Evolutionary conservation across 2,797 vertebrate species (phyloP).

Genomic region (Sylvilagus floridanus): DNA sequence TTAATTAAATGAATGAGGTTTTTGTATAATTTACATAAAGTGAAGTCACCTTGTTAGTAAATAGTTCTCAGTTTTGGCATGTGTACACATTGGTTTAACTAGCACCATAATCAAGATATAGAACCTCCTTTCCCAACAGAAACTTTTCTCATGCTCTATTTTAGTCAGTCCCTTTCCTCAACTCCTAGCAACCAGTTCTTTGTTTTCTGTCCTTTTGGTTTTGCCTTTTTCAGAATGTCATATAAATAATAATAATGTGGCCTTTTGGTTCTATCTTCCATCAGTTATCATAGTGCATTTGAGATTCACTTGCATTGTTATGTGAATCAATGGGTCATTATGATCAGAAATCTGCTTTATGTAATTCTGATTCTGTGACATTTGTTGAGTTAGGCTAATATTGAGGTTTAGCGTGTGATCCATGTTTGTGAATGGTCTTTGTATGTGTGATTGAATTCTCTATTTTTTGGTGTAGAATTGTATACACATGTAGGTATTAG

Average conservation of each 20-base stretch:
- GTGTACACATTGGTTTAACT: neutral
- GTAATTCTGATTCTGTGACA: neutral
- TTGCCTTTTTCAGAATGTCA: constrained; percentile 17
- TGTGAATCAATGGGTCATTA: neutral
- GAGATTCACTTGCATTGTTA: neutral
- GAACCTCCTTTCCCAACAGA: neutral
- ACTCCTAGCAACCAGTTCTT: neutral
- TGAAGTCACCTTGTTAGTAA: neutral
- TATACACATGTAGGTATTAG: neutral
- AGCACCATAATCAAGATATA: neutral
- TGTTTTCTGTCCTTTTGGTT: neutral
- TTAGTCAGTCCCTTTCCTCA: neutral
- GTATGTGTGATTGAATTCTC: constrained; percentile 39
- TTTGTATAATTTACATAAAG: constrained; percentile 11
- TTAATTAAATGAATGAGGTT: constrained; percentile 1
- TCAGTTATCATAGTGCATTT: constrained; percentile 13
- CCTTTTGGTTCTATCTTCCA: constrained; percentile 32
- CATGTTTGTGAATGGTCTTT: neutral
- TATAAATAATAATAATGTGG: neutral
- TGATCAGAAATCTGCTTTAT: neutral
- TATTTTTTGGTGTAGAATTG: neutral
- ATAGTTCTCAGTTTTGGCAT: neutral
- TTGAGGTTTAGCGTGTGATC: neutral
- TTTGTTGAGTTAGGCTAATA: neutral
- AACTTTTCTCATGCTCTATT: neutral